Conservation (phyloP, 2,797 vertebrate genomes). For the Microchirus variegatus region DNA sequence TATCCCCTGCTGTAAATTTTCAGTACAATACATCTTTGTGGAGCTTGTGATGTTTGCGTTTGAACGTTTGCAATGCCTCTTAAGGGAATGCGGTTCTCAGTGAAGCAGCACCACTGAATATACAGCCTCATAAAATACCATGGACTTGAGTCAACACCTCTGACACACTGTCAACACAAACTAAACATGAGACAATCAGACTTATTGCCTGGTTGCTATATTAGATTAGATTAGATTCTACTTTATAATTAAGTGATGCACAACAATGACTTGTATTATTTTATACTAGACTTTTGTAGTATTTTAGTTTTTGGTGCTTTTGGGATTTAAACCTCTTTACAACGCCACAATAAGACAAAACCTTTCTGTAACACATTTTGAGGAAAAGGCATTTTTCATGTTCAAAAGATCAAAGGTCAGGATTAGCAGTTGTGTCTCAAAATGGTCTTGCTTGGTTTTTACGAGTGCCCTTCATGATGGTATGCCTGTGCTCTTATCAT, state of each 20-base stretch:
- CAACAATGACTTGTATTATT: too few relatives aligned
- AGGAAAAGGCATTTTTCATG: too few relatives aligned
- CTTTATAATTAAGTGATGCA: background rate
- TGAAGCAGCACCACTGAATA: conserved; percentile 1
- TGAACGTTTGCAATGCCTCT: conserved; percentile 14
- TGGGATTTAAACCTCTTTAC: too few relatives aligned
- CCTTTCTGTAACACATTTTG: too few relatives aligned
- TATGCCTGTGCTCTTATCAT: conserved; percentile 4
- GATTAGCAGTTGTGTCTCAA: conserved; percentile 2
- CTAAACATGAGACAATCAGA: background rate
- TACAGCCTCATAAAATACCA: conserved; percentile 8
- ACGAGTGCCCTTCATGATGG: background rate
- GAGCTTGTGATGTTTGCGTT: background rate
- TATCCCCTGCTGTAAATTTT: too few relatives aligned
- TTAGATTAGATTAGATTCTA: conserved; percentile 2
- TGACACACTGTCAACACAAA: conserved; percentile 8
- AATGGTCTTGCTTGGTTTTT: conserved; percentile 11
- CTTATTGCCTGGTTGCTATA: background rate
- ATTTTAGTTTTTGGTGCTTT: too few relatives aligned
- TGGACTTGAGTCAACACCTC: conserved; percentile 10
- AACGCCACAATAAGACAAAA: too few relatives aligned
- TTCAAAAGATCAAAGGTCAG: too few relatives aligned
- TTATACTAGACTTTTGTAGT: too few relatives aligned
- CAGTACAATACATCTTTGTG: background rate
- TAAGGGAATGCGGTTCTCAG: conserved; percentile 14